Percentiles rank a stretch among this genome's conserved stretches.
phyloP scores from a whole-genome alignment of 2,888 invertebrate genomes.

The Parasteatoda lunata region DNA sequence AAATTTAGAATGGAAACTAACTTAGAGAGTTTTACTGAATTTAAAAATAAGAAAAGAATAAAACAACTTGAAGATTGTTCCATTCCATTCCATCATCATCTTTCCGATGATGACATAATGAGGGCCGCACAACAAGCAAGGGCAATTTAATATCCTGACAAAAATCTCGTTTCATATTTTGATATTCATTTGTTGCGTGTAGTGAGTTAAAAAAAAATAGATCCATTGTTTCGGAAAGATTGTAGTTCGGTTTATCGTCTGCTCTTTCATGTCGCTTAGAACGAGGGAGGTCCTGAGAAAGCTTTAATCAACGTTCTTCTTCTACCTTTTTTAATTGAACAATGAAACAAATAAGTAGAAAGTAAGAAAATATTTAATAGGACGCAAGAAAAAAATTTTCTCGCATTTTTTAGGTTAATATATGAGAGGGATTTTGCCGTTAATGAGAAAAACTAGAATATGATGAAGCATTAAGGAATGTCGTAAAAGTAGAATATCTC shows the following conservation, averaged over 20 bases:
- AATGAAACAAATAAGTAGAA: background rate
- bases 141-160: slow-evolving; percentile 19
- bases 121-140: slow-evolving; percentile 37
- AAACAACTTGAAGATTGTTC: slow-evolving; percentile 12
- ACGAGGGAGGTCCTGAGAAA: background rate
- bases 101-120: slow-evolving; percentile 6
- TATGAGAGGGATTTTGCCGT: background rate
- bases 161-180: slow-evolving; percentile 11
- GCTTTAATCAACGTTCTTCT: background rate
- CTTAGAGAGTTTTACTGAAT: background rate
- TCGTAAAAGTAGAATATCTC: too few relatives aligned
- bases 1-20: slow-evolving; percentile 21
- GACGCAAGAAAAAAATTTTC: background rate
- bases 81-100: slow-evolving; percentile 18
- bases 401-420: background rate
- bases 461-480: too few relatives aligned
- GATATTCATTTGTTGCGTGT: background rate
- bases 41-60: background rate
- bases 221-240: background rate
- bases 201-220: background rate
- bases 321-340: background rate
- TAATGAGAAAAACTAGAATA: too few relatives aligned
- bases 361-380: background rate
- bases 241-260: background rate
- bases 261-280: background rate